Evolutionary conservation across 2,888 invertebrate species (phyloP).

Genomic region (Chirona hameri): DNA sequence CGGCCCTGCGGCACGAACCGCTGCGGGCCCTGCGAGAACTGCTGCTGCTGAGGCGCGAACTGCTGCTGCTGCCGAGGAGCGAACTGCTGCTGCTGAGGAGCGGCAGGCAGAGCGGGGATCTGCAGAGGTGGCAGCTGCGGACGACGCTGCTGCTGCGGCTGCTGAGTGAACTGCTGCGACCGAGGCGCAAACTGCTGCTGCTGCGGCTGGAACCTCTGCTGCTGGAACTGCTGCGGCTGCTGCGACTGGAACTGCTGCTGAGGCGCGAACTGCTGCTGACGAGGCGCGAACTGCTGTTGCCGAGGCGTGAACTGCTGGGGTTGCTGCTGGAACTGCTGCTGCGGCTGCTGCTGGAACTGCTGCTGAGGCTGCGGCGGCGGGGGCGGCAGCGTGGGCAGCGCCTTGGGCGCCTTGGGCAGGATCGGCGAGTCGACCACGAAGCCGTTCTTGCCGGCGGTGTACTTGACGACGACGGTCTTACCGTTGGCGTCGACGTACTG

Average conservation of each 20-base stretch:
- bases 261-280: background rate
- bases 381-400: background rate
- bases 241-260: background rate
- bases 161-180: too few relatives aligned
- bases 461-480: background rate
- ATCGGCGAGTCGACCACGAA: background rate
- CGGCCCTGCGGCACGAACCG: too few relatives aligned
- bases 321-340: background rate
- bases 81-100: too few relatives aligned
- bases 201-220: too few relatives aligned
- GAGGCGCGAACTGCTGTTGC: background rate
- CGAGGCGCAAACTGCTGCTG: background rate
- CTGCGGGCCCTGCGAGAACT: too few relatives aligned
- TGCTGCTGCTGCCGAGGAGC: too few relatives aligned
- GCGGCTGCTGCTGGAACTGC: background rate
- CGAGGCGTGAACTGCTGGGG: background rate
- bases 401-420: background rate
- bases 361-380: background rate
- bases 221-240: too few relatives aligned
- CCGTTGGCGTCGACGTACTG: slow-evolving; percentile 5
- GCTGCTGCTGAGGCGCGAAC: too few relatives aligned
- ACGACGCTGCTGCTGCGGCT: background rate
- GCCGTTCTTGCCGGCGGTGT: slow-evolving; percentile 11
- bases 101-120: too few relatives aligned
- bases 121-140: background rate